These are phyloP conservation scores for Chloroceryle inda DNA, from an alignment of 2,797 vertebrate genomes.

Conservation along the genomic window DNA sequence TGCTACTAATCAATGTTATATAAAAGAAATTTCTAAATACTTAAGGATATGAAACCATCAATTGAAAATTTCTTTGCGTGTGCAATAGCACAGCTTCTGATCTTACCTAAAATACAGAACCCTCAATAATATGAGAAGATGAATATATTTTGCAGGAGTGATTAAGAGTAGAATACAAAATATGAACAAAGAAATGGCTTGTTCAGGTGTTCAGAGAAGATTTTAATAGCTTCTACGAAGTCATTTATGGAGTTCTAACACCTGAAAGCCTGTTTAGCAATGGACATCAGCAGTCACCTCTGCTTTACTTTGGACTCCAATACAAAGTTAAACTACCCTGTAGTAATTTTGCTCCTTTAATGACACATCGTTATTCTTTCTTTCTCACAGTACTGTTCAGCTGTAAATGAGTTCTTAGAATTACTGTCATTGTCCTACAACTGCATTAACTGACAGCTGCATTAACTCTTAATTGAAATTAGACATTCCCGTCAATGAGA, in stretches of 20 bases:
- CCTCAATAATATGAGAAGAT: not conserved
- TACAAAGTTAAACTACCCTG: not conserved
- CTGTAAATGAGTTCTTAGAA: not conserved
- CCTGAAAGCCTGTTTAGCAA: not conserved
- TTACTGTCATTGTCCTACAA: not conserved
- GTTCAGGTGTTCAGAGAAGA: not conserved
- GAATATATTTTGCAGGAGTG: not conserved
- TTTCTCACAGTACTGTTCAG: not conserved
- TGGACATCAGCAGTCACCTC: not conserved
- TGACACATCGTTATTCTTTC: not conserved
- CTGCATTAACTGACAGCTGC: not conserved
- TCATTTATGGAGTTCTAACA: not conserved
- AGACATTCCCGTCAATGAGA: not conserved
- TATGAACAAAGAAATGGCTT: not conserved
- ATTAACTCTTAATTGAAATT: not conserved
- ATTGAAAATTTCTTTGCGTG: not conserved
- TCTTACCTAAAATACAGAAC: not conserved
- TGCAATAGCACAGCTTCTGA: not conserved
- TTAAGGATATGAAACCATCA: not conserved
- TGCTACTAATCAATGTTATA: not conserved
- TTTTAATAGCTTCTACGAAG: not conserved
- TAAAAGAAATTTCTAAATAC: not conserved
- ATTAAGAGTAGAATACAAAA: not conserved
- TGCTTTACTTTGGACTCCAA: not conserved
- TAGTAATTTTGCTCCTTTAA: not conserved